Evolutionary conservation across 2,888 invertebrate species (phyloP), one percentile per base, ranked within the genome.

Genomic region (Entomobrya proxima): DNA sequence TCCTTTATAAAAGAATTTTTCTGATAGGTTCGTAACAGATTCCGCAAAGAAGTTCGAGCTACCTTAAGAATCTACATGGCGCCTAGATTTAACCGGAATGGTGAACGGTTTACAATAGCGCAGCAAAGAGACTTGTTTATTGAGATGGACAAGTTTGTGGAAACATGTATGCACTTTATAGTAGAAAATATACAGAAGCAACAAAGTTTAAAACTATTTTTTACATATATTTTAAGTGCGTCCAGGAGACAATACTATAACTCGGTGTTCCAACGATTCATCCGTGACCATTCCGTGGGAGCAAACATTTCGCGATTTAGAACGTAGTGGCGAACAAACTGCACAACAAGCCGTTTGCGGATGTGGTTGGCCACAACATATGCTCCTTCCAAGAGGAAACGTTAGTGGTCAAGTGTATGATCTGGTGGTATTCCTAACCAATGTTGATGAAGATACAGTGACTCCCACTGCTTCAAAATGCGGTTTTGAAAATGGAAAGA

Each of bases 351-450:
- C 85, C 27, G 96, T 95, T 93, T 97, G 97, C 92, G 96, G 96
- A 86, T 97, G 97, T 91, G 96, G 96, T 77, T 96, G 96, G 96
- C 96, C 96, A 0, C 95, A 96, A 87, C 96, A 96, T 92, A 94
- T 96, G 94, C 93, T 96, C 6, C 89, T 96, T 44, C 95, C 96
- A 0, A 95, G 94, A 92, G 96, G n/a, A n/a, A n/a, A 27, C 27
- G 15, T 32, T 0, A 79, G 86, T 44, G 91, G 91, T n/a, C 90
- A 91, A 88, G 44, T 88, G 18, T 91, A 89, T 87, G 90, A 91
- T 67, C 87, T 91, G 32, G 90, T 91, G 40, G 91, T 90, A 21
- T 90, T 91, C 86, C 74, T 91, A 21, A 91, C 91, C 2, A 90
- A 91, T 78, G 89, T 83, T 15, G 89, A 88, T 0, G 86, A 90